Percentiles rank a stretch among this genome's conserved stretches.
Conservation (phyloP, 2,797 vertebrate genomes). For the Xiphophorus birchmanni region DNA sequence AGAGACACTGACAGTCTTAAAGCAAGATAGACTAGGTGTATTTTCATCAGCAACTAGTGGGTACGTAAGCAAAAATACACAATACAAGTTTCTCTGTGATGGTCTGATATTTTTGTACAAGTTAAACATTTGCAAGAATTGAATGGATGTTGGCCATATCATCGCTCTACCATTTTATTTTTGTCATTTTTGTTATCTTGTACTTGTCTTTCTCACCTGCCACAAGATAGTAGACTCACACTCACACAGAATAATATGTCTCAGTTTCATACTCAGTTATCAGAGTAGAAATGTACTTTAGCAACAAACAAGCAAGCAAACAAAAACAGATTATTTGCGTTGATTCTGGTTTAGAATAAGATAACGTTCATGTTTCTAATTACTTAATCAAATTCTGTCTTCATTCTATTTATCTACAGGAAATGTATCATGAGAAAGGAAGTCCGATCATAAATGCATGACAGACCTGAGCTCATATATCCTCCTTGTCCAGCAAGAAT, state of each 20-base stretch:
- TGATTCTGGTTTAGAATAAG: neutral
- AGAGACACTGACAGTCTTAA: neutral
- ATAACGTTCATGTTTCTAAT: neutral
- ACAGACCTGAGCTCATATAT: slow-evolving; percentile 61
- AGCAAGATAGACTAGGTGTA: neutral
- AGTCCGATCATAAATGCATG: slow-evolving; percentile 42
- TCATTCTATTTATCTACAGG: slow-evolving; percentile 47
- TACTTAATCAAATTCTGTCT: neutral
- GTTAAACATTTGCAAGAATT: neutral
- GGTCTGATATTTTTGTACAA: neutral
- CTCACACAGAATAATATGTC: neutral
- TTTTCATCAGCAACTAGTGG: neutral
- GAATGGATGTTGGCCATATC: neutral
- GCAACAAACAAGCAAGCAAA: neutral
- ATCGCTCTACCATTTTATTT: neutral
- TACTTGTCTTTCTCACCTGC: slow-evolving; percentile 4
- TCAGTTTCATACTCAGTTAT: neutral
- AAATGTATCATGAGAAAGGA: slow-evolving; percentile 54
- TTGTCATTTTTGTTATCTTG: neutral
- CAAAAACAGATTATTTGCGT: neutral
- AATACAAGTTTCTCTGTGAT: neutral
- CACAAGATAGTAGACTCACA: no score
- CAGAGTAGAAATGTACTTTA: neutral
- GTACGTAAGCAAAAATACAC: neutral
- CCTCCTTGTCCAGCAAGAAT: slow-evolving; percentile 64